These are phyloP conservation scores for Sinonovacula constricta DNA, from an alignment of 1,140 invertebrate genomes.

Conservation along the genomic window DNA sequence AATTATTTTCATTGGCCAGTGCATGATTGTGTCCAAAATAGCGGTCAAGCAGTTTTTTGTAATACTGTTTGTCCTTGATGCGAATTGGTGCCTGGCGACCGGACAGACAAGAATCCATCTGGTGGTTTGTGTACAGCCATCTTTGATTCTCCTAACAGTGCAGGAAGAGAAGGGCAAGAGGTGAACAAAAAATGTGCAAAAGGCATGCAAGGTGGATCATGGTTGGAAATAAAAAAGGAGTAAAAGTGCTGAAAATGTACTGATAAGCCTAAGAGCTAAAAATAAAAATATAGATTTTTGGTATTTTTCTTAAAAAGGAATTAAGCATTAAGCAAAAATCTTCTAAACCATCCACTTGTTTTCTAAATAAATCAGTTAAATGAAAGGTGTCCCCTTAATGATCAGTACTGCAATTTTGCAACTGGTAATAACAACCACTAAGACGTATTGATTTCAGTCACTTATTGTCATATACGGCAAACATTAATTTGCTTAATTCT, in stretches of 20 bases:
- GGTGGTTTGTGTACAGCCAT: constrained; percentile 64
- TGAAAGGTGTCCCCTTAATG: no score
- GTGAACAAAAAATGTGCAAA: not conserved
- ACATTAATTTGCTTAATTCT: no score
- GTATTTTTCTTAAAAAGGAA: not conserved
- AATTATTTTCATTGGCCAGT: constrained; percentile 64
- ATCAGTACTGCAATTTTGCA: no score
- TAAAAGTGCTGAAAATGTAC: not conserved
- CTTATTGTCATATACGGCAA: no score
- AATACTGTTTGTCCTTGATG: constrained; percentile 73
- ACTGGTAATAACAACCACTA: no score
- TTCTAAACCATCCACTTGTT: no score
- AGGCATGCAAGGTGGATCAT: not conserved
- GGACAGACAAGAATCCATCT: constrained; percentile 60
- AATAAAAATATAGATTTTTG: not conserved
- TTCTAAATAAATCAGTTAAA: no score
- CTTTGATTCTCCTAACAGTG: constrained; percentile 63
- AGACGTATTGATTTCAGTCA: no score
- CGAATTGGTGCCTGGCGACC: constrained; percentile 63
- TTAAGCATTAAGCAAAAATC: no score
- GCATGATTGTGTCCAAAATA: constrained; percentile 74
- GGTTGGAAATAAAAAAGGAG: not conserved
- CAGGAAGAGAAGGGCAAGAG: constrained; percentile 28
- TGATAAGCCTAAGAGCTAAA: not conserved
- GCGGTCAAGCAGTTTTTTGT: constrained; percentile 73